phyloP scores from a whole-genome alignment of 2,797 vertebrate genomes.

The Chaetodon trifasciatus region DNA sequence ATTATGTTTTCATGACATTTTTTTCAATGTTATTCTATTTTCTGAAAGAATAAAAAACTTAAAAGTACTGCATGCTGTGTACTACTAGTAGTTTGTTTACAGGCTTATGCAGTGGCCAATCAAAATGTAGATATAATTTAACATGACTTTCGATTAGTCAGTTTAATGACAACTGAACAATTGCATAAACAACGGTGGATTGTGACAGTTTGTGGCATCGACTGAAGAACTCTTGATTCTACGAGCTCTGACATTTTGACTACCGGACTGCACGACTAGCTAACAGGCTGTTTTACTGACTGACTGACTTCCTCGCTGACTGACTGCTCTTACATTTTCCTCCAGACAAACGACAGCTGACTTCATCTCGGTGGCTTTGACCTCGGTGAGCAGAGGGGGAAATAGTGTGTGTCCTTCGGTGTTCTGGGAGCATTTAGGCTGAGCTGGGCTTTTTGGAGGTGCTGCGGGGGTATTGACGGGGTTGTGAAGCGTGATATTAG shows the following conservation, averaged over 20 bases:
- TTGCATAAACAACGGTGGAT: background rate
- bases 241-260: background rate
- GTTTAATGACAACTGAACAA: background rate
- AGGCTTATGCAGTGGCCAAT: no score
- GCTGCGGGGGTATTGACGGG: constrained; percentile 49
- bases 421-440: constrained; percentile 52
- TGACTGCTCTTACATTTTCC: constrained; percentile 22
- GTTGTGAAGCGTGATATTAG: constrained; percentile 75
- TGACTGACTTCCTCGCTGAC: background rate
- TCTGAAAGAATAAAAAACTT: no score
- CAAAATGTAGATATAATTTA: background rate
- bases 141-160: no score
- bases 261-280: background rate
- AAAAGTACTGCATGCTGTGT: no score
- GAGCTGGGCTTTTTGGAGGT: constrained; percentile 9
- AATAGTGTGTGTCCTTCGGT: constrained; percentile 45
- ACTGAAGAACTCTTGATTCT: background rate
- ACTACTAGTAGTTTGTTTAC: no score
- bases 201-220: background rate
- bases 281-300: constrained; percentile 7
- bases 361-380: constrained; percentile 39
- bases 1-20: no score
- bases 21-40: no score
- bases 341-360: constrained; percentile 40
- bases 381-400: constrained; percentile 22